Percentiles rank a stretch among this genome's conserved stretches.
These are phyloP conservation scores for Prionailurus bengalensis DNA, from an alignment of 2,113 vertebrate genomes.

Conservation along the genomic window DNA sequence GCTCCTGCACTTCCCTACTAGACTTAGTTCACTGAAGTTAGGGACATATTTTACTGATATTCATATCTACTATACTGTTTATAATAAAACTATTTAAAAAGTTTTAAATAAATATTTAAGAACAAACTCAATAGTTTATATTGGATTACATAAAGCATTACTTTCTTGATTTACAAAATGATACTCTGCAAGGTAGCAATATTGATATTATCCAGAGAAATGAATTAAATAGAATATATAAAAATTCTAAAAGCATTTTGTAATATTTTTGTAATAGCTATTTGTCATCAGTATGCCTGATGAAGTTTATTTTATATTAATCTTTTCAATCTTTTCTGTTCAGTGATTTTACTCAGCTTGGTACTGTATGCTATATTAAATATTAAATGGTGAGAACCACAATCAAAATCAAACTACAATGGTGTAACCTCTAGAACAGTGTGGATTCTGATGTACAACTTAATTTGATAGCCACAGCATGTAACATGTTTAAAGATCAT, in stretches of 20 bases:
- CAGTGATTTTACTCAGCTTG: background rate
- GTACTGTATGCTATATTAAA: background rate
- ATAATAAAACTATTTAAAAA: background rate
- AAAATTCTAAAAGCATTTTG: background rate
- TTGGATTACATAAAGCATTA: background rate
- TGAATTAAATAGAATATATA: background rate
- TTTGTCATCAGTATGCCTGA: background rate
- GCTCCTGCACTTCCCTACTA: background rate
- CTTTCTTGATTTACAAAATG: background rate
- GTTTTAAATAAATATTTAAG: background rate
- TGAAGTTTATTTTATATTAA: background rate
- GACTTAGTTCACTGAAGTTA: background rate
- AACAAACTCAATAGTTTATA: background rate
- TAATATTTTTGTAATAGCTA: background rate
- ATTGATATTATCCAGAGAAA: background rate
- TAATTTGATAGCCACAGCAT: background rate
- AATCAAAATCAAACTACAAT: no score
- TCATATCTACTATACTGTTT: background rate
- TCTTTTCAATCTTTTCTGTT: background rate
- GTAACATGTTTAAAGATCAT: constrained; percentile 9
- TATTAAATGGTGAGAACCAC: background rate
- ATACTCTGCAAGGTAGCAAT: background rate
- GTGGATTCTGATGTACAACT: background rate
- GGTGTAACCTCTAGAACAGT: background rate
- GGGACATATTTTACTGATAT: background rate